phyloP scores from a whole-genome alignment of 2,797 vertebrate genomes.

The Syngnathus acus region DNA sequence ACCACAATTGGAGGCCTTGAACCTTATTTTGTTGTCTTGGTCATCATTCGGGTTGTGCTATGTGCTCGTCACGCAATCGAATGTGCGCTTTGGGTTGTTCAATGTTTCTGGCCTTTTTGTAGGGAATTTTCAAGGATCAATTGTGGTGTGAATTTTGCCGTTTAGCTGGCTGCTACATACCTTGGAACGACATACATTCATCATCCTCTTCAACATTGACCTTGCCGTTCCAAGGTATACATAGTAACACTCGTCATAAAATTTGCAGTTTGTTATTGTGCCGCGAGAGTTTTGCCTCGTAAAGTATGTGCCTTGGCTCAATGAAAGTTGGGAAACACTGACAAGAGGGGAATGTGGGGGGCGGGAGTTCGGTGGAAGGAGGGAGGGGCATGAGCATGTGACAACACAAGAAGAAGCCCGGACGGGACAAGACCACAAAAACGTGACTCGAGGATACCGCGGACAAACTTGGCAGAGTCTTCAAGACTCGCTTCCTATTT shows the following conservation, averaged over 20 bases:
- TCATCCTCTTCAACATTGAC: too few species aligned
- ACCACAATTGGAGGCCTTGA: too few species aligned
- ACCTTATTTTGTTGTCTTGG: too few species aligned
- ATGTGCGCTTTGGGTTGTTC: neutral
- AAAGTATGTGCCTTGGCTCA: slow-evolving; percentile 2
- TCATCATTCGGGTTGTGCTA: neutral
- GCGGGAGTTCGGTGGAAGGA: neutral
- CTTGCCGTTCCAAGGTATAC: neutral
- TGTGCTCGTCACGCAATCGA: neutral
- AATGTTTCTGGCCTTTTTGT: too few species aligned
- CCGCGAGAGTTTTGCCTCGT: neutral
- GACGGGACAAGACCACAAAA: slow-evolving; percentile 4
- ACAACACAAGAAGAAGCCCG: neutral
- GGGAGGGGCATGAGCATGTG: neutral
- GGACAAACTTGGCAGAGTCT: slow-evolving; percentile 55
- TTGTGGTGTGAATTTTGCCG: too few species aligned
- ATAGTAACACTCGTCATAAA: neutral
- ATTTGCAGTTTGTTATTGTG: neutral
- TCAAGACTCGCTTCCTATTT: slow-evolving; percentile 42
- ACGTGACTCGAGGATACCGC: slow-evolving; percentile 59
- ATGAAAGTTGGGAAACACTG: neutral
- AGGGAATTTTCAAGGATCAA: too few species aligned
- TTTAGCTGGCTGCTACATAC: too few species aligned
- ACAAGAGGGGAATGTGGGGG: neutral
- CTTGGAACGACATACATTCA: too few species aligned